Conservation (phyloP, 2,797 vertebrate genomes). For the Siniperca scherzeri region DNA sequence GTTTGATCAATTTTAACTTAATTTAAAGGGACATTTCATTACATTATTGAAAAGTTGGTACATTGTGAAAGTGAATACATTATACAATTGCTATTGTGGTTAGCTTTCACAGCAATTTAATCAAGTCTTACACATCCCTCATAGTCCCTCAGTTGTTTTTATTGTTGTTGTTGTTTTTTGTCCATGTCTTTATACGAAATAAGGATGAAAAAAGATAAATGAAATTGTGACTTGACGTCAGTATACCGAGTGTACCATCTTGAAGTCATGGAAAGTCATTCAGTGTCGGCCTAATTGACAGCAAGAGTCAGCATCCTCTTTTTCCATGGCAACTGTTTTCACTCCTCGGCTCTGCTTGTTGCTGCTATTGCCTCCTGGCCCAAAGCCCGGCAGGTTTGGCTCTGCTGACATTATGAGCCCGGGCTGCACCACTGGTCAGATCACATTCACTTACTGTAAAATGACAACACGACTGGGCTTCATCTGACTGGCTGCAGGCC, state of each 20-base stretch:
- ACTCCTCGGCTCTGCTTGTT: constrained; percentile 16
- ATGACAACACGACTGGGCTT: constrained; percentile 21
- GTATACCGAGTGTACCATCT: neutral
- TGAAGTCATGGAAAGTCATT: neutral
- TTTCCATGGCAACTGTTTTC: constrained; percentile 57
- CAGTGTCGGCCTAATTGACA: neutral
- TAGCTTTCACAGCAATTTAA: neutral
- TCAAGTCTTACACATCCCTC: neutral
- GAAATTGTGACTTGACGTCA: neutral
- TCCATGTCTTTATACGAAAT: neutral
- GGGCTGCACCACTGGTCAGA: constrained; percentile 10
- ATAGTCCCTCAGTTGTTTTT: neutral
- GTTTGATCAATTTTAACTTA: neutral
- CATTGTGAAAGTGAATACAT: neutral
- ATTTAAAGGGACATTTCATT: neutral
- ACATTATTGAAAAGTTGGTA: too few relatives aligned
- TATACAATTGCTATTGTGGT: neutral
- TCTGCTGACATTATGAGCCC: constrained; percentile 8
- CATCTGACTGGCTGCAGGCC: neutral
- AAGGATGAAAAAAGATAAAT: neutral
- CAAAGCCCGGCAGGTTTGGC: neutral
- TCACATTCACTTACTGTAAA: constrained; percentile 34
- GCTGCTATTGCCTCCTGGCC: constrained; percentile 20
- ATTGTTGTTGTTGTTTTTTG: neutral
- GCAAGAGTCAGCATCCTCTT: constrained; percentile 46